Evolutionary conservation across 1,140 invertebrate species (phyloP).

Genomic region (Trypoxylus dichotomus): DNA sequence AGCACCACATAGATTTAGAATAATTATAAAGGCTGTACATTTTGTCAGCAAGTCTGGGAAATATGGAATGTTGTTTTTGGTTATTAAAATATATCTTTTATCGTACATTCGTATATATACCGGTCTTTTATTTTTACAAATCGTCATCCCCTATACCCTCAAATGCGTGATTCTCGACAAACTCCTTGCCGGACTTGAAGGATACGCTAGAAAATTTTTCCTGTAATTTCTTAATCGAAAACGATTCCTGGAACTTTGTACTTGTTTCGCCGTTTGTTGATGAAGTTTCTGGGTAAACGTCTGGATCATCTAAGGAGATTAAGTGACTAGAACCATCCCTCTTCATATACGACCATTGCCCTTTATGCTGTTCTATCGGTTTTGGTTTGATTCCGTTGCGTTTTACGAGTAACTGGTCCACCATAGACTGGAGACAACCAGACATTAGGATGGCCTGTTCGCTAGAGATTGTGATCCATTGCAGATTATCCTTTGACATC

Average conservation of each 20-base stretch:
- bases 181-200: conserved; percentile 65
- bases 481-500: conserved; percentile 85
- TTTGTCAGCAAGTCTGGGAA: neutral
- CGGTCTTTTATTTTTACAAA: conserved; percentile 60
- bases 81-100: neutral
- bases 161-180: conserved; percentile 86
- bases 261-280: conserved; percentile 26
- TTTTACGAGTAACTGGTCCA: conserved; percentile 88
- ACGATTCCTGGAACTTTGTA: conserved; percentile 49
- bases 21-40: neutral
- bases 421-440: conserved; percentile 91
- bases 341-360: conserved; percentile 56
- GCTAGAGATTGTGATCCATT: conserved; percentile 90
- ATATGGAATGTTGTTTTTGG: neutral
- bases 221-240: conserved; percentile 60
- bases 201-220: conserved; percentile 63
- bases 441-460: conserved; percentile 94
- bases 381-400: conserved; percentile 62
- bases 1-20: conserved; percentile 11
- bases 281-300: conserved; percentile 45
- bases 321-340: conserved; percentile 59
- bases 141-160: conserved; percentile 90
- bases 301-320: conserved; percentile 50
- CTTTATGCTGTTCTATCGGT: conserved; percentile 42
- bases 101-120: neutral